Conservation (phyloP, 2,113 vertebrate genomes). For the Muntiacus muntjak region DNA sequence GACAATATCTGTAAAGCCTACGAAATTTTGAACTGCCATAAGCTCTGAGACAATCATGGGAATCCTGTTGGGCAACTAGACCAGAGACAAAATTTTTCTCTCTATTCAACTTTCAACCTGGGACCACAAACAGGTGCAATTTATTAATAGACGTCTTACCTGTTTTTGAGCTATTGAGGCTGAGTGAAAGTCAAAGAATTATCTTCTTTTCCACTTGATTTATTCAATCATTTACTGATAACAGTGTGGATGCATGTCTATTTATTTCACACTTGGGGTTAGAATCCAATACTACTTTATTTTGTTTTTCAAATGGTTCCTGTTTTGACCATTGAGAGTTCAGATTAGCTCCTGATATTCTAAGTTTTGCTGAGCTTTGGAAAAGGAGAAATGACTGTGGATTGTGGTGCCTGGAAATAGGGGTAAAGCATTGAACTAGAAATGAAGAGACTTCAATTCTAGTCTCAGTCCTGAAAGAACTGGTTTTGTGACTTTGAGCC, state of each 20-base stretch:
- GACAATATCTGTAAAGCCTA: not conserved
- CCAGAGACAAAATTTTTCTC: not conserved
- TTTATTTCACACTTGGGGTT: not conserved
- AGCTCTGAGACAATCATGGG: constrained; percentile 18
- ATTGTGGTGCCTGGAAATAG: not conserved
- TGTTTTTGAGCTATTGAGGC: not conserved
- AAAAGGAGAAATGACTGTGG: not conserved
- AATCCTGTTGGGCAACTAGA: not conserved
- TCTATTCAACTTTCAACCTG: not conserved
- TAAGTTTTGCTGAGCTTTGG: not conserved
- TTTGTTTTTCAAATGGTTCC: not conserved
- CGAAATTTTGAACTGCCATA: not conserved
- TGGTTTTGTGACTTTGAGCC: not conserved
- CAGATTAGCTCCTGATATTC: not conserved
- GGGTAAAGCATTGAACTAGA: not conserved
- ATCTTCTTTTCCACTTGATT: not conserved
- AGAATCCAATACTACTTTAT: not conserved
- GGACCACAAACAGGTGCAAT: not conserved
- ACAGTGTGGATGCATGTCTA: not conserved
- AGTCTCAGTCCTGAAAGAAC: not conserved
- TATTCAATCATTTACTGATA: not conserved
- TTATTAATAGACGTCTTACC: not conserved
- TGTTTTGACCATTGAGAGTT: not conserved
- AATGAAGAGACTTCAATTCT: not conserved
- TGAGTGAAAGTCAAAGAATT: not conserved